phyloP scores from a whole-genome alignment of 2,888 invertebrate species.

The Metacarcinus magister region DNA sequence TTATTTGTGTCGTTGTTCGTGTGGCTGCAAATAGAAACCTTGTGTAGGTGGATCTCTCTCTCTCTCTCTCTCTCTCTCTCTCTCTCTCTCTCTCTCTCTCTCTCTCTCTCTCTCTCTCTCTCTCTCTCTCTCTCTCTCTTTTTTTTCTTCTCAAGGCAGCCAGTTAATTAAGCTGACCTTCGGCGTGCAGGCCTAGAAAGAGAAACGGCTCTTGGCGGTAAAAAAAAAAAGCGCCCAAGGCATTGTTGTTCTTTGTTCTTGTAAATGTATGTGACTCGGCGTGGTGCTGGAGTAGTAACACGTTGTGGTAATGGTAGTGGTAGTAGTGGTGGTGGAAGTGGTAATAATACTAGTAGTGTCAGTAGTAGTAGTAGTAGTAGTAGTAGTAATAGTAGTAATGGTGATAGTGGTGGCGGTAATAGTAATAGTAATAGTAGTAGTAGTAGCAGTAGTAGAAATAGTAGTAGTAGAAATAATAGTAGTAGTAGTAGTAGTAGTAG shows the following conservation, averaged over 20 bases:
- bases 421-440: not conserved
- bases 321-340: not conserved
- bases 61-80: conserved; percentile 57
- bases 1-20: not conserved
- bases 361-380: not conserved
- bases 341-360: not conserved
- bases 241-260: not conserved
- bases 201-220: not conserved
- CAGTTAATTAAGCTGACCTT: conserved; percentile 13
- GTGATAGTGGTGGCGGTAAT: not conserved
- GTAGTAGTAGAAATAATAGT: not conserved
- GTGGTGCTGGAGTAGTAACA: not conserved
- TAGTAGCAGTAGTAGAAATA: not conserved
- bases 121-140: conserved; percentile 38
- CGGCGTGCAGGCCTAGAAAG: conserved; percentile 10
- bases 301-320: not conserved
- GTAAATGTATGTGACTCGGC: not conserved
- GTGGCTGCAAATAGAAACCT: not conserved
- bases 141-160: not conserved
- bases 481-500: not conserved
- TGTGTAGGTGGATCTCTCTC: conserved; percentile 30
- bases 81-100: conserved; percentile 6
- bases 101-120: conserved; percentile 56
- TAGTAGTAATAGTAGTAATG: conserved; percentile 33
- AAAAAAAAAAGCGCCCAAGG: not conserved